Base-by-base conservation (phyloP, 2,797 vertebrate genomes). In the Pseudochaenichthys georgianus region DNA sequence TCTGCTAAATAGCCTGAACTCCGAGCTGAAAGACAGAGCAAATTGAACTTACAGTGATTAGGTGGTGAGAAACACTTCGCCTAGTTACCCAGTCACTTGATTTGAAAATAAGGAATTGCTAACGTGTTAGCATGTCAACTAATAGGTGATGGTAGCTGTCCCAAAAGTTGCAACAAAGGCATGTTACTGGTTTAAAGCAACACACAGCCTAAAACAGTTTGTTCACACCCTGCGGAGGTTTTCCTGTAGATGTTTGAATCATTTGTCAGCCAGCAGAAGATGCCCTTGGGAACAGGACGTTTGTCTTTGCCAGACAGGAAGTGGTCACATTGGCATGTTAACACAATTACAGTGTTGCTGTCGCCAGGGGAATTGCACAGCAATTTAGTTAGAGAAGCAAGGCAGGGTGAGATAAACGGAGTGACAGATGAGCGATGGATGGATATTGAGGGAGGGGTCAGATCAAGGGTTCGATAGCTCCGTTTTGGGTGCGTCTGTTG, bases 311-410 rank as follows among this genome's bases (percentile, higher is more conserved):
- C 51, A 76, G 66, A 85, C 86, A 88, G 90, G 88, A 91, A 93
- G 86, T 71, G 82, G 79, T 79, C 83, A 84, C 66, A 73, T 48
- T 2, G 64, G 80, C 83, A 84, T 53, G 77, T 84, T 86, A 80
- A 73, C 86, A 82, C 89, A 88, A 90, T 88, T 89, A 88, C 60
- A 80, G 66, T 42, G 66, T 78, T 59, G 31, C 64, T 78, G 71
- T 77, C 1, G 50, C 63, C 2, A 13, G 80, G 47, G 69, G 65
- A 68, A 77, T 16, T 17, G 84, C 80, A 45, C 73, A 84, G 87
- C 64, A 76, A 47, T 81, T 83, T 80, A 65, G 47, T 74, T 70
- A 46, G 70, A 55, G 17, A 46, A 81, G 45, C 23, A 57, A 66
- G 59, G 67, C 55, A 73, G 71, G 67, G 73, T 68, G 54, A 60